These are phyloP conservation scores for Heliconius erato DNA, from an alignment of 2,888 invertebrate genomes.

Conservation along the genomic window DNA sequence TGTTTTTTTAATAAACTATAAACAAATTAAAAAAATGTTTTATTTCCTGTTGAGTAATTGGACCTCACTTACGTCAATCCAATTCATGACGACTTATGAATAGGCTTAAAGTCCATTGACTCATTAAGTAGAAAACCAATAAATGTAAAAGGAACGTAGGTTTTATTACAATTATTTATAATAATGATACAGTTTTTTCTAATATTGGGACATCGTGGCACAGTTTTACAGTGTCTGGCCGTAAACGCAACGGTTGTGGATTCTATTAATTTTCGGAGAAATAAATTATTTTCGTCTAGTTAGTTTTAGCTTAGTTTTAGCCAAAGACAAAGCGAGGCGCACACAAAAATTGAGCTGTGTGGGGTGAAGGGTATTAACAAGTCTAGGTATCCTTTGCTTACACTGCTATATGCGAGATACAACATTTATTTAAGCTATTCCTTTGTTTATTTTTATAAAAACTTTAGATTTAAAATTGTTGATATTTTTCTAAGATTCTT, in stretches of 20 bases:
- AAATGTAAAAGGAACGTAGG: background rate
- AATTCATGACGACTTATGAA: background rate
- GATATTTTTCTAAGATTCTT: no score
- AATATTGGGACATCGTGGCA: background rate
- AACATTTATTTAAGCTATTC: no score
- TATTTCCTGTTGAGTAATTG: background rate
- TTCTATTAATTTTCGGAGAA: background rate
- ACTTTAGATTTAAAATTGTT: no score
- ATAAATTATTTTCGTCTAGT: background rate
- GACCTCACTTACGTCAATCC: background rate
- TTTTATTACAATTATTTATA: no score
- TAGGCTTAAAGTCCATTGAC: conserved; percentile 15
- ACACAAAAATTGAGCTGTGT: no score
- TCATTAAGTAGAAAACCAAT: conserved; percentile 3
- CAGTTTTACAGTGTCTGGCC: background rate
- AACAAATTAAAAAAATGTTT: background rate
- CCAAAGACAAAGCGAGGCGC: no score
- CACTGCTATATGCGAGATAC: no score
- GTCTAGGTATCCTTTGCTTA: no score
- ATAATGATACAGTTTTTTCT: no score
- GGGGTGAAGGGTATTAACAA: no score
- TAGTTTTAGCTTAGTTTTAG: no score
- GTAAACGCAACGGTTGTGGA: background rate
- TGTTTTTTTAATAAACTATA: background rate
- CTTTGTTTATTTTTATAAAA: background rate